These are phyloP conservation scores for Osmerus eperlanus DNA, from an alignment of 2,113 vertebrate species.

Conservation along the genomic window DNA sequence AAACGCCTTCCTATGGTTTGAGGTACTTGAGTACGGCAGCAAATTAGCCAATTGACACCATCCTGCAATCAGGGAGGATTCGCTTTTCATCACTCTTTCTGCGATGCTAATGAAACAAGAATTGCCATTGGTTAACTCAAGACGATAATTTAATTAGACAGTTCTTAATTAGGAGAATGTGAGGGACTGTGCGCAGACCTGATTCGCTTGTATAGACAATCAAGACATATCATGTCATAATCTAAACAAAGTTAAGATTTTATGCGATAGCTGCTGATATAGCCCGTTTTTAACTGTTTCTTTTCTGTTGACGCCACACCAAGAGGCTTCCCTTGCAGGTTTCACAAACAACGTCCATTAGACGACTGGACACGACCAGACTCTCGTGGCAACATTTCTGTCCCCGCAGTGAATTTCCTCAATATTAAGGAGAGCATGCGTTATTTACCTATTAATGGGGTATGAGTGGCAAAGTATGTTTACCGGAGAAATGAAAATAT, in stretches of 20 bases:
- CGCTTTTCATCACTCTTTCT: slow-evolving; percentile 87
- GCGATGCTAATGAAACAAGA: slow-evolving; percentile 94
- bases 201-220: slow-evolving; percentile 47
- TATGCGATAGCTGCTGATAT: neutral
- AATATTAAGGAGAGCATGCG: slow-evolving; percentile 14
- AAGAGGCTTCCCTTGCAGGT: neutral
- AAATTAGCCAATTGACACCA: slow-evolving; percentile 99
- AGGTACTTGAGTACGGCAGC: slow-evolving; percentile 82
- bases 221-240: neutral
- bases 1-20: slow-evolving; percentile 86
- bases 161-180: slow-evolving; percentile 99
- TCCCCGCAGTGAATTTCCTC: neutral
- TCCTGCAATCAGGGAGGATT: slow-evolving; percentile 91
- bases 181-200: slow-evolving; percentile 82
- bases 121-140: slow-evolving; percentile 91
- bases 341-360: neutral
- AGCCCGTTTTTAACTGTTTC: neutral
- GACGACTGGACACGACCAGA: neutral
- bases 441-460: slow-evolving; percentile 71
- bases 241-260: neutral
- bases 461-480: slow-evolving; percentile 72
- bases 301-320: neutral
- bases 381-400: neutral
- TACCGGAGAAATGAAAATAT: slow-evolving; percentile 57
- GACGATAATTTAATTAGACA: slow-evolving; percentile 99